These are phyloP conservation scores for Lochmaea crataegi DNA, from an alignment of 2,888 invertebrate genomes.

Conservation along the genomic window DNA sequence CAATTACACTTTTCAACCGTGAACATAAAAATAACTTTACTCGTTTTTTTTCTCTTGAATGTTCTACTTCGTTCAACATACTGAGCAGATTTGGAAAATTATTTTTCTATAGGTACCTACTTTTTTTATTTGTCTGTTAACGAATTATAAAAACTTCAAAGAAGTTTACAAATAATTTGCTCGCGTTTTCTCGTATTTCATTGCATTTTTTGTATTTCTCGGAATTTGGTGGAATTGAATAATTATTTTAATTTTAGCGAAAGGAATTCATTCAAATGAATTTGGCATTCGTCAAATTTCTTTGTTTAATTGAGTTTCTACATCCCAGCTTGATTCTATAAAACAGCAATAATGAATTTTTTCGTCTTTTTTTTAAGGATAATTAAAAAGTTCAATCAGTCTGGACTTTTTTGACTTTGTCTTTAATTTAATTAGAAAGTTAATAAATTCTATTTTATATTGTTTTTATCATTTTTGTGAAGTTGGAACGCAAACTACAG, in stretches of 20 bases:
- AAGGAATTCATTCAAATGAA: background rate
- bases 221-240: background rate
- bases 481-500: no score
- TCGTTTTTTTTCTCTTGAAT: background rate
- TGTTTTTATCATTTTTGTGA: no score
- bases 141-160: slow-evolving; percentile 5
- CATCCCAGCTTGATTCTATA: background rate
- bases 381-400: no score
- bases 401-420: background rate
- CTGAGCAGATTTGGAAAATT: background rate
- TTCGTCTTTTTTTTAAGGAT: no score
- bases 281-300: slow-evolving; percentile 1
- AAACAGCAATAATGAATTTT: no score
- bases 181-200: slow-evolving; percentile 2
- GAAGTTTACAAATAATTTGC: slow-evolving; percentile 3
- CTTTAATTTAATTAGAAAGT: no score
- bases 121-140: background rate
- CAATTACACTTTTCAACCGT: background rate
- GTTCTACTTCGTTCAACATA: background rate
- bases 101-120: background rate
- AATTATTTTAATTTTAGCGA: slow-evolving; percentile 1
- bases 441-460: no score
- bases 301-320: background rate
- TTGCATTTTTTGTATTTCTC: background rate
- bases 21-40: background rate